A percentile compares a stretch with the other conserved stretches of the same genome.
Conservation (phyloP, 2,113 vertebrate genomes). For the Hystrix brachyura region DNA sequence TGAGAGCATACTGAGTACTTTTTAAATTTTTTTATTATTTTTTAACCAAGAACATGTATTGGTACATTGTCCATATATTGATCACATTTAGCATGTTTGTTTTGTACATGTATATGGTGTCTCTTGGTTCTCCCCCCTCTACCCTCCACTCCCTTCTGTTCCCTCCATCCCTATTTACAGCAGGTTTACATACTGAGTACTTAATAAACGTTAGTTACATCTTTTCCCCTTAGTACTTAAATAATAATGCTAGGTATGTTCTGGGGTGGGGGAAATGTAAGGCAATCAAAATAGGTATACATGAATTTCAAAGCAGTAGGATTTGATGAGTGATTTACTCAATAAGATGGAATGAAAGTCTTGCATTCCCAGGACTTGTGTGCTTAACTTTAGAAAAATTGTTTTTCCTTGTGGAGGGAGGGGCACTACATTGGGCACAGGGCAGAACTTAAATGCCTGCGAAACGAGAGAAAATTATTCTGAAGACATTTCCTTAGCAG, state of each 20-base stretch:
- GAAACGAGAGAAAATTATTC: slow-evolving; percentile 33
- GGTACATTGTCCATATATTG: too few species aligned
- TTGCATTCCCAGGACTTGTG: slow-evolving; percentile 45
- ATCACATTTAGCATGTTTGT: too few species aligned
- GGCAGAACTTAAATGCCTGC: slow-evolving; percentile 6
- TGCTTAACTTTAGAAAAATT: slow-evolving; percentile 65
- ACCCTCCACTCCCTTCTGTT: too few species aligned
- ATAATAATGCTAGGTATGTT: slow-evolving; percentile 8
- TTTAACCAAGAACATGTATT: too few species aligned
- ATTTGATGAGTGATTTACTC: slow-evolving; percentile 62
- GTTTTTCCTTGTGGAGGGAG: slow-evolving; percentile 39
- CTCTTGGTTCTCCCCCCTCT: too few species aligned
- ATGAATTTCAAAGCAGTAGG: background rate
- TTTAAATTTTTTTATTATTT: too few species aligned
- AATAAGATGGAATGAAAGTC: slow-evolving; percentile 2
- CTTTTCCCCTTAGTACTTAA: slow-evolving; percentile 40
- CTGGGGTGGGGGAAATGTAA: background rate
- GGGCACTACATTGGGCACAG: background rate
- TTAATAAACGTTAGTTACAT: slow-evolving; percentile 57
- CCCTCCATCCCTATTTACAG: too few species aligned
- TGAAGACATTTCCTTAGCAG: slow-evolving; percentile 47
- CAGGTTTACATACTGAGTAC: background rate
- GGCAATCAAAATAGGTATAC: slow-evolving; percentile 2
- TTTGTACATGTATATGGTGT: too few species aligned
- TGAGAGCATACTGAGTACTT: slow-evolving; percentile 25